A percentile compares a stretch with the other conserved stretches of the same genome.
phyloP scores from a whole-genome alignment of 2,888 invertebrate genomes.

The Teinopalpus imperialis region DNA sequence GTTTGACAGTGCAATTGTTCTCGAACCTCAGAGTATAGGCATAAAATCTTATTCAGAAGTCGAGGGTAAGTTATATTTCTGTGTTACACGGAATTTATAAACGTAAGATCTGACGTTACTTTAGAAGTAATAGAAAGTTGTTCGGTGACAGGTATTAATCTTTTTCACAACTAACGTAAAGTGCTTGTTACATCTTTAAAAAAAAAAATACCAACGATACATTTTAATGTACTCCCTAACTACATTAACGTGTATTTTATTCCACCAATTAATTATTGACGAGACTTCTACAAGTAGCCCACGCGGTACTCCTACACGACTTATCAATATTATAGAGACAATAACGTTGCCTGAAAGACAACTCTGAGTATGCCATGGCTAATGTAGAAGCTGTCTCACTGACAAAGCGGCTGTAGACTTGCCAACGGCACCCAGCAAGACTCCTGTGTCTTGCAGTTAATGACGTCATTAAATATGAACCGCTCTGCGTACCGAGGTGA shows the following conservation, averaged over 20 bases:
- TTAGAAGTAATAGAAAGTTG: too few species aligned
- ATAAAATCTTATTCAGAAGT: too few species aligned
- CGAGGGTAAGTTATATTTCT: too few species aligned
- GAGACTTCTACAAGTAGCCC: constrained; percentile 15
- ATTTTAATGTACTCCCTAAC: constrained; percentile 1
- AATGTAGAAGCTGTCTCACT: constrained; percentile 35
- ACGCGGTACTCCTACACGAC: constrained; percentile 28
- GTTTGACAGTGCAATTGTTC: too few species aligned
- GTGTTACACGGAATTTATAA: too few species aligned
- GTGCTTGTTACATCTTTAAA: neutral
- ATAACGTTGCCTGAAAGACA: constrained; percentile 18
- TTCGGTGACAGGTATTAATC: too few species aligned
- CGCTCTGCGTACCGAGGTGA: constrained; percentile 35
- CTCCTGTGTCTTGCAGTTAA: constrained; percentile 66
- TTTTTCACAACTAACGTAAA: constrained; percentile 1
- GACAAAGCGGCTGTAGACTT: constrained; percentile 44
- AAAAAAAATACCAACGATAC: constrained; percentile 1
- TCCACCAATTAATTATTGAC: constrained; percentile 18
- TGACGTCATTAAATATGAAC: constrained; percentile 79
- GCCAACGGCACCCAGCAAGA: constrained; percentile 48
- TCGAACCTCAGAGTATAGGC: too few species aligned
- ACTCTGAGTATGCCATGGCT: constrained; percentile 24
- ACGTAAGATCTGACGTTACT: too few species aligned
- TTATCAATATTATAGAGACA: constrained; percentile 29
- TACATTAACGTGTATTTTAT: constrained; percentile 19